These are phyloP conservation scores for human DNA, from an alignment of 2,113 vertebrate species.

Conservation along the genomic window GRCh38 chr9:121186501-121187000, in stretches of 20 bases:
- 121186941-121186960: conserved; percentile 95
- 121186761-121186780: neutral
- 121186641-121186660: neutral
- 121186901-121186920: neutral
- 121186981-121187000: conserved; percentile 99
- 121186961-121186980: conserved; percentile 98
- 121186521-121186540: neutral
- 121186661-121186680: conserved; percentile 22
- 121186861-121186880: conserved; percentile 28
- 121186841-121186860: conserved; percentile 16
- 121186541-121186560: conserved; percentile 18
- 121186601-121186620: neutral
- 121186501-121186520: conserved; percentile 41
- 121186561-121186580: conserved; percentile 3
- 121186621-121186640: neutral
- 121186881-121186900: conserved; percentile 46
- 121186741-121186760: conserved; percentile 37
- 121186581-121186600: conserved; percentile 3
- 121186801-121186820: neutral
- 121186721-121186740: conserved; percentile 2
- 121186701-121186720: neutral
- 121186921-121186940: neutral
- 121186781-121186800: conserved; percentile 5
- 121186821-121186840: conserved; percentile 48
- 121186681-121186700: conserved; percentile 29